Percentiles rank a stretch among this genome's conserved stretches.
These are phyloP conservation scores for Mesocricetus auratus DNA, from an alignment of 2,113 vertebrate genomes.

Conservation along the genomic window DNA sequence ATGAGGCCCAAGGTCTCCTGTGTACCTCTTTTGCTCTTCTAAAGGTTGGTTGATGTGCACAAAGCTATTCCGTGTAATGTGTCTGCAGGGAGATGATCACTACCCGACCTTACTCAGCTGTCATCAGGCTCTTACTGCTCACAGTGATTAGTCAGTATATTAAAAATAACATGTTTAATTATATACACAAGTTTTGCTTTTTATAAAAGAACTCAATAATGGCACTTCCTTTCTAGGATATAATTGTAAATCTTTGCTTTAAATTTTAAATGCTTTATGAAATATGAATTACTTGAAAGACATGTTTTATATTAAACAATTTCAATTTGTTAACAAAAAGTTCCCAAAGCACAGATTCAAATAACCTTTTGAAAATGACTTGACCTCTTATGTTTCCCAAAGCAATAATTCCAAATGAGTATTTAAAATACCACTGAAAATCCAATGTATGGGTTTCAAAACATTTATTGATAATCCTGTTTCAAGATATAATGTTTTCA, in stretches of 20 bases:
- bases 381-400: background rate
- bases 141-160: background rate
- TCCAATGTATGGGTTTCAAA: background rate
- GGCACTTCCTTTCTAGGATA: background rate
- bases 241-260: background rate
- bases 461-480: background rate
- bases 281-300: background rate
- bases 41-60: background rate
- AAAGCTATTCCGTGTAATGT: background rate
- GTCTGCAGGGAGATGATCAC: background rate
- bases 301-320: background rate
- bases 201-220: background rate
- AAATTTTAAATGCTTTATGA: background rate
- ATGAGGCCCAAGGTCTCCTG: too few relatives aligned
- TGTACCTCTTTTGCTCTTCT: background rate
- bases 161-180: conserved; percentile 34
- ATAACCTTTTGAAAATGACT: conserved; percentile 4
- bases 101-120: background rate
- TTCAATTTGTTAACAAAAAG: conserved; percentile 16
- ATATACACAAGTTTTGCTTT: background rate
- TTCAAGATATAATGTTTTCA: background rate
- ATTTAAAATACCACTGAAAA: background rate
- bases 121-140: background rate
- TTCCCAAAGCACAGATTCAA: background rate
- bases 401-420: background rate